These are phyloP conservation scores for Diadumene lineata DNA, from an alignment of 92 coral and sea anemone genomes.

Conservation along the genomic window DNA sequence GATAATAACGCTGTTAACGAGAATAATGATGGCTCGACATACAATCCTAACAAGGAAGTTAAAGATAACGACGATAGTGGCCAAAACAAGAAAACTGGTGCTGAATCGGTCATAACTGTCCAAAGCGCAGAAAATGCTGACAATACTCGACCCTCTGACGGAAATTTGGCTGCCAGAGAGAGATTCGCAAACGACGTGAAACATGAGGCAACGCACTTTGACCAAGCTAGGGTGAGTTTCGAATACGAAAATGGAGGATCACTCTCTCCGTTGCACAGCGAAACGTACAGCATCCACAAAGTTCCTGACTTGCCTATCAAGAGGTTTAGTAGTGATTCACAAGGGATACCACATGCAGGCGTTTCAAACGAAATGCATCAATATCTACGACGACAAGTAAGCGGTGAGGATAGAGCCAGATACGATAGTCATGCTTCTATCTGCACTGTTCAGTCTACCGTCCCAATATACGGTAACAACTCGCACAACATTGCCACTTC, in stretches of 20 bases:
- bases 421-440: conserved; percentile 12
- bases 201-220: background rate
- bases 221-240: background rate
- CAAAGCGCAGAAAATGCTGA: background rate
- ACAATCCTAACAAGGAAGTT: background rate
- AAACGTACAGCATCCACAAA: background rate
- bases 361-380: background rate
- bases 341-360: background rate
- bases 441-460: conserved; percentile 14
- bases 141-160: no score
- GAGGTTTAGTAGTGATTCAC: background rate
- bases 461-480: conserved; percentile 9
- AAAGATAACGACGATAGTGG: background rate
- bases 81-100: background rate
- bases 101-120: background rate
- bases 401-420: background rate
- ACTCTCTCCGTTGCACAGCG: no score
- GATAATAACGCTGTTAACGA: background rate
- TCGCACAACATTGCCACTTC: background rate
- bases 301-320: background rate
- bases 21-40: background rate
- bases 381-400: background rate
- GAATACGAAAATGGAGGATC: background rate
- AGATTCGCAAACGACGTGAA: no score
- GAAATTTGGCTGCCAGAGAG: no score